Conservation (phyloP, 2,797 vertebrate species). For the Clarias laeviceps region DNA sequence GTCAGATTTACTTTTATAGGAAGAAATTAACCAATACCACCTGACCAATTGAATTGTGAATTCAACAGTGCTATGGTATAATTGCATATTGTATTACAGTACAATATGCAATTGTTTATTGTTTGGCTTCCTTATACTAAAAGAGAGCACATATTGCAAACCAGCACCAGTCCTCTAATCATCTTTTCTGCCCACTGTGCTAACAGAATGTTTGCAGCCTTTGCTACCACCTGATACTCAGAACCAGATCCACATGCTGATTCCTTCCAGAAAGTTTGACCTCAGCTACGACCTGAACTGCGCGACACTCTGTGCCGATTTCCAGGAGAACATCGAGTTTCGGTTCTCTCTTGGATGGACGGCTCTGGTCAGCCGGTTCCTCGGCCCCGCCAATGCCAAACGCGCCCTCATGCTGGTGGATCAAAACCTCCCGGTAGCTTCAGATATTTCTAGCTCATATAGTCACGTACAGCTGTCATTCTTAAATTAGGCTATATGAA, state of each 20-base stretch:
- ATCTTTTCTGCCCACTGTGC: not conserved
- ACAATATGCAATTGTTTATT: not conserved
- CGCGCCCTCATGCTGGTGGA: conserved; percentile 84
- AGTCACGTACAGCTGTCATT: not conserved
- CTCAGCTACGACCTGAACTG: conserved; percentile 96
- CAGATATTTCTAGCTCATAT: not conserved
- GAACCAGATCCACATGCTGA: conserved; percentile 82
- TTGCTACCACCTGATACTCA: conserved; percentile 85
- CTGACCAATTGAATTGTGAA: not conserved
- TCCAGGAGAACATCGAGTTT: conserved; percentile 96
- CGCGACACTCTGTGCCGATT: conserved; percentile 88
- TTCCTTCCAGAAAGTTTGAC: conserved; percentile 91
- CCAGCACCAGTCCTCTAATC: not conserved
- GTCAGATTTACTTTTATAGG: not conserved
- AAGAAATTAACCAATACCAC: not conserved
- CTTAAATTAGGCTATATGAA: not conserved
- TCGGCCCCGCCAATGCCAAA: conserved; percentile 87
- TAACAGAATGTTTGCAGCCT: conserved; percentile 87
- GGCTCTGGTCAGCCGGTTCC: conserved; percentile 85
- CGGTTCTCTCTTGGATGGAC: conserved; percentile 92
- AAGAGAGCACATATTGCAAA: not conserved
- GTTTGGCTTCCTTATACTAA: not conserved
- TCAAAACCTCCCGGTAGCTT: conserved; percentile 80
- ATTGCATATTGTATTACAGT: too few species aligned
- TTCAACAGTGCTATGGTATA: not conserved